A percentile compares a stretch with the other conserved stretches of the same genome.
These are phyloP conservation scores for Lycaon pictus DNA, from an alignment of 2,113 vertebrate species.

Conservation along the genomic window DNA sequence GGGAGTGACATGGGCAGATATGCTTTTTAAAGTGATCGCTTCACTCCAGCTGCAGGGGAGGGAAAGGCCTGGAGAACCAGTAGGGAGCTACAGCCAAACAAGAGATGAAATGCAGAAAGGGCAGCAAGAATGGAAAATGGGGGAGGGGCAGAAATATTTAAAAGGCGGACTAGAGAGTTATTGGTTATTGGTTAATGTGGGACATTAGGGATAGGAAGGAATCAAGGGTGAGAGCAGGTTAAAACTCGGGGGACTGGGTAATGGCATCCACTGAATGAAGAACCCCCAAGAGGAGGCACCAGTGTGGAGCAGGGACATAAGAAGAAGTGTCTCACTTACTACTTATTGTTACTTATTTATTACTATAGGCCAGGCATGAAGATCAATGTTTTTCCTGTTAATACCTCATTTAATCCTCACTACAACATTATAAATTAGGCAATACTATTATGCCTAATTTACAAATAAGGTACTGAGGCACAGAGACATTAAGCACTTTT, in stretches of 20 bases:
- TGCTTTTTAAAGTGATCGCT: not conserved
- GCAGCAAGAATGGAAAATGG: not conserved
- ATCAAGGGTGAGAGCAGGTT: not conserved
- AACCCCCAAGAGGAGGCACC: not conserved
- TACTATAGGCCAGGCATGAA: not conserved
- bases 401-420: not conserved
- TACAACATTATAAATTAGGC: not conserved
- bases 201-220: not conserved
- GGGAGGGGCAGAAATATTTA: not conserved
- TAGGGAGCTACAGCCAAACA: not conserved
- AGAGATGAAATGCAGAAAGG: not conserved
- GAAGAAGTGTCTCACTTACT: not conserved
- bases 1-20: not conserved
- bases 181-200: not conserved
- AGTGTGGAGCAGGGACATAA: too few relatives aligned
- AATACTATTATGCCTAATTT: not conserved
- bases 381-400: not conserved
- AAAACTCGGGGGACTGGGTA: not conserved
- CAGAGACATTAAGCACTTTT: not conserved
- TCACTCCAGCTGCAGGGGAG: not conserved
- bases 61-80: not conserved
- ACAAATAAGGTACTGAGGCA: not conserved
- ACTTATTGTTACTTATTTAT: not conserved
- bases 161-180: not conserved
- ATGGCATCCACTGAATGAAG: not conserved